Base-by-base conservation (phyloP, 2,888 invertebrate species). In the Diarsia mendica region DNA sequence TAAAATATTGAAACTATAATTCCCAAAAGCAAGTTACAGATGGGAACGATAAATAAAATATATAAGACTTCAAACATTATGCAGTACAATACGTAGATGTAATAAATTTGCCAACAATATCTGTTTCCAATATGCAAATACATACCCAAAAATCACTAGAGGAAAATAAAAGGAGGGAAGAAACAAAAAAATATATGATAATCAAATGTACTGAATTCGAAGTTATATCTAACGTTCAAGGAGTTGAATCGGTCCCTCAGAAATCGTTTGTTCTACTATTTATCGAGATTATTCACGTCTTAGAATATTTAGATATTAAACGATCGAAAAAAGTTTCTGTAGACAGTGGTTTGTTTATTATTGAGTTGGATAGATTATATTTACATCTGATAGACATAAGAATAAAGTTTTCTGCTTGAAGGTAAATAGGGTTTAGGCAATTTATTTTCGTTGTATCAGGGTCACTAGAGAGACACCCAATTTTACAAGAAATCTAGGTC, bases 101-200 rank as follows among this genome's bases (percentile, higher is more conserved):
- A 92, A 95, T 95, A 95, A 94, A 95, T 94, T 94, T 93, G 89
- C 91, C 89, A 90, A 91, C 91, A 93, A 93, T 93, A 96, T 95
- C 92, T 93, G 86, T 94, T 95, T 95, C 93, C 95, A 92, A 95
- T 95, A 96, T 95, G 94, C 91, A 95, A 95, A 96, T 95, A 89
- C 85, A 84, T 90, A 91, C 92, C 91, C 90, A 91, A 89, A 92
- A 94, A 95, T 94, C 95, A 92, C 95, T 90, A 91, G 95, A 94
- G 96, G 88, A 91, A 94, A 93, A 95, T 95, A 95, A 95, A 95
- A 90, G 88, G 86, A 89, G 82, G 88, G 87, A 80, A 84, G 89
- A 92, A 92, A 93, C 91, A 93, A 94, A 95, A 94, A 94, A 87
- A 81, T 63, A 93, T 95, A 95, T 95, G 95, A 92, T 95, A 96